These are phyloP conservation scores for Thalassarche chlororhynchos DNA, from an alignment of 2,113 vertebrate species.

Conservation along the genomic window DNA sequence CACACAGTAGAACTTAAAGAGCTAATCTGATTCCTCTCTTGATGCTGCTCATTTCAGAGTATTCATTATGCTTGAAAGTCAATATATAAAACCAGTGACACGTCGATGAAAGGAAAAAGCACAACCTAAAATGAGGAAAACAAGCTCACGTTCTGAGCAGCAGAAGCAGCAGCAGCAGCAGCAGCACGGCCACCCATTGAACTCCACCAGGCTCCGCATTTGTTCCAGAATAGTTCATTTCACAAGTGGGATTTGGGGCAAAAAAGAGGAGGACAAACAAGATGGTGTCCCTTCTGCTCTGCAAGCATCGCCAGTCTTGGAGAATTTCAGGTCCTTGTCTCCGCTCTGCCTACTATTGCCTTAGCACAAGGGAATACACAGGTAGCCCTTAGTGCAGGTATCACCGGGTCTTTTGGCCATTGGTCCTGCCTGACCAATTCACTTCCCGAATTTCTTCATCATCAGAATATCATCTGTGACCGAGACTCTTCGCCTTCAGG, in stretches of 20 bases:
- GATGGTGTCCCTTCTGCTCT: not conserved
- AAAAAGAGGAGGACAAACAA: not conserved
- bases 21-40: not conserved
- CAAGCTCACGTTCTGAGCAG: not conserved
- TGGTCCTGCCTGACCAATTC: not conserved
- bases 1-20: not conserved
- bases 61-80: not conserved
- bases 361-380: not conserved
- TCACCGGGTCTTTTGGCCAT: not conserved
- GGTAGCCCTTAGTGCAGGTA: not conserved
- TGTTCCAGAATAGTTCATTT: not conserved
- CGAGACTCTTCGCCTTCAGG: not conserved
- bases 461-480: not conserved
- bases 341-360: not conserved
- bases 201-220: not conserved
- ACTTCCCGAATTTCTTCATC: not conserved
- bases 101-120: not conserved
- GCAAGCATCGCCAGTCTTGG: not conserved
- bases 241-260: not conserved
- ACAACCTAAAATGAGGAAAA: not conserved
- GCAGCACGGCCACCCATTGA: not conserved
- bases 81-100: not conserved
- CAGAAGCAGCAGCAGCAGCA: not conserved
- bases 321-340: not conserved
- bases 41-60: not conserved